phyloP scores from a whole-genome alignment of 2,113 vertebrate species.

The Phylloscopus trochilus region DNA sequence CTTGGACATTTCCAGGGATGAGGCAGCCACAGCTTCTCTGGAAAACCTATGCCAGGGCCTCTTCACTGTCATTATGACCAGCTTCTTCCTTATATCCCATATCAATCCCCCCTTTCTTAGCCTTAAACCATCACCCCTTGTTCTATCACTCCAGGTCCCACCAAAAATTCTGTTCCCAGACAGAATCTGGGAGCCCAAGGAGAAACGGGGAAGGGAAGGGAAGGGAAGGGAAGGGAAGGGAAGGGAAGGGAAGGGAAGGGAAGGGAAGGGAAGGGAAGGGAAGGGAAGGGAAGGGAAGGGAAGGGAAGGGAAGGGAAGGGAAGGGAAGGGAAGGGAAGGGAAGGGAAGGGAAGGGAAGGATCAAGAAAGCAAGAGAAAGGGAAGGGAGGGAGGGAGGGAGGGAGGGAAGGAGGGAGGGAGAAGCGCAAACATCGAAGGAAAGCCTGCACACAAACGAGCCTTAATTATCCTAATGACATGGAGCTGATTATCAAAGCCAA shows the following conservation, averaged over 20 bases:
- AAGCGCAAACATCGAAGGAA: not conserved
- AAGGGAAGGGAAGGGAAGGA: accelerated
- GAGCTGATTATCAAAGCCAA: slow-evolving; percentile 60
- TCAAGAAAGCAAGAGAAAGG: no score
- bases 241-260: no score
- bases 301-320: not conserved
- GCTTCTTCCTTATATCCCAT: not conserved
- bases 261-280: not conserved
- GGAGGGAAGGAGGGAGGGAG: not conserved
- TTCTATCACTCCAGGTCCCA: accelerated
- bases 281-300: not conserved
- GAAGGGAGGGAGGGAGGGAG: not conserved
- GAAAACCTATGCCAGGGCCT: not conserved
- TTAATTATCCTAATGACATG: slow-evolving; percentile 47
- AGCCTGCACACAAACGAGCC: slow-evolving; percentile 20
- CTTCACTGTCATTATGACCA: not conserved
- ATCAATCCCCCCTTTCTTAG: not conserved
- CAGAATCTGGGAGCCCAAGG: not conserved
- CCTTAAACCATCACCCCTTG: not conserved
- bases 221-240: not conserved
- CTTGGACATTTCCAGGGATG: not conserved
- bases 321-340: no score
- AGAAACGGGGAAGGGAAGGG: not conserved
- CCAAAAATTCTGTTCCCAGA: not conserved
- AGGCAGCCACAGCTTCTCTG: not conserved